Evolutionary conservation across 1,140 invertebrate genomes (phyloP).

Genomic region (Propsilocerus akamusi): DNA sequence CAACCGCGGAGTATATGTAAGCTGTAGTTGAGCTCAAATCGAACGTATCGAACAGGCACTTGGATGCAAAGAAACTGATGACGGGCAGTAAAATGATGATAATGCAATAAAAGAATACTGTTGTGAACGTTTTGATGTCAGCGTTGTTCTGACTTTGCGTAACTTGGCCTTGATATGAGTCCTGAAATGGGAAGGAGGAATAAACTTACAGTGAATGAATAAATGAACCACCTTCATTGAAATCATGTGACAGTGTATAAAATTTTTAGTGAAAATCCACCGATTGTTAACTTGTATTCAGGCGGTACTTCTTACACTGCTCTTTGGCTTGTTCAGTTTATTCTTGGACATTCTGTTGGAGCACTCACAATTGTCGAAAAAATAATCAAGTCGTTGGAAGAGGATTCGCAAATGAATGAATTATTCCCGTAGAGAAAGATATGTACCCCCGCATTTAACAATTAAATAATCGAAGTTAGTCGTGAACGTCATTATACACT

Average conservation of each 20-base stretch:
- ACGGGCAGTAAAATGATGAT: not conserved
- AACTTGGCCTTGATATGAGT: not conserved
- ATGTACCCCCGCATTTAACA: too few species aligned
- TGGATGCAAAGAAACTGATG: not conserved
- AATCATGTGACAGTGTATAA: not conserved
- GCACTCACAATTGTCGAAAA: too few species aligned
- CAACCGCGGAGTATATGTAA: not conserved
- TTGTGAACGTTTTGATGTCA: not conserved
- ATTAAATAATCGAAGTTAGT: too few species aligned
- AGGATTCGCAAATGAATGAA: too few species aligned
- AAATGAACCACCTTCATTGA: not conserved
- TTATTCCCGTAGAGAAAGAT: too few species aligned
- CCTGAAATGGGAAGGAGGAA: not conserved
- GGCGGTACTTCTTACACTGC: not conserved
- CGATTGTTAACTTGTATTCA: not conserved
- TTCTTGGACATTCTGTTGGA: too few species aligned
- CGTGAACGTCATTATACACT: not conserved
- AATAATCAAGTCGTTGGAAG: too few species aligned
- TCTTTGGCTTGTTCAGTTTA: too few species aligned
- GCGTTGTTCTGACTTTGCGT: not conserved
- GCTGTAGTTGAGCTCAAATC: not conserved
- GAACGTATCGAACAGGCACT: not conserved
- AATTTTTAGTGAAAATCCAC: too few species aligned
- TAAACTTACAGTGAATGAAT: not conserved
- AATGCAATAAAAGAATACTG: not conserved